phyloP scores from a whole-genome alignment of 2,888 invertebrate genomes.

The Pseudococcus jackbeardsleyi region DNA sequence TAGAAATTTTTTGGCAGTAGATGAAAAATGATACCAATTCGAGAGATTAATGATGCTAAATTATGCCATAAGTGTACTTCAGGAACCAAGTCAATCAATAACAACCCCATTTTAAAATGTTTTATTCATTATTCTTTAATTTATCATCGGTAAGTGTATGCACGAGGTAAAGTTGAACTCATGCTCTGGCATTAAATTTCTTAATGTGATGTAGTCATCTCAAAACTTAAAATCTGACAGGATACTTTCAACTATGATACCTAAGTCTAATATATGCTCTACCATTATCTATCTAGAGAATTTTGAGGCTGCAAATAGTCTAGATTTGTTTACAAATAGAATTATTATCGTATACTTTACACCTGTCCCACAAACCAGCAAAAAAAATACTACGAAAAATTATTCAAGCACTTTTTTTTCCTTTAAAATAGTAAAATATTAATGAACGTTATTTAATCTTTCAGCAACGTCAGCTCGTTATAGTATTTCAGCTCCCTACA shows the following conservation, averaged over 20 bases:
- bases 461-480: neutral
- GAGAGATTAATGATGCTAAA: slow-evolving; percentile 36
- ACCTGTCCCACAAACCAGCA: neutral
- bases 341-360: no score
- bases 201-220: neutral
- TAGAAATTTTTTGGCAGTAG: neutral
- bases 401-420: neutral
- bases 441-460: neutral
- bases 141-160: neutral
- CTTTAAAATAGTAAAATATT: neutral
- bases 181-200: neutral
- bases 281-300: no score
- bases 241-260: neutral
- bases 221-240: neutral
- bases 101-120: slow-evolving; percentile 33
- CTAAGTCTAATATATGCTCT: no score
- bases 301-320: no score
- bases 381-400: neutral
- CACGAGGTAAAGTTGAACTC: neutral
- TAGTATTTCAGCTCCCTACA: neutral
- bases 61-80: slow-evolving; percentile 13
- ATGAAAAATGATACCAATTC: slow-evolving; percentile 11
- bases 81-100: slow-evolving; percentile 12
- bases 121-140: slow-evolving; percentile 18
- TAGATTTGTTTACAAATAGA: no score